phyloP scores from a whole-genome alignment of 2,888 invertebrate genomes.

The Tridacna gigas region DNA sequence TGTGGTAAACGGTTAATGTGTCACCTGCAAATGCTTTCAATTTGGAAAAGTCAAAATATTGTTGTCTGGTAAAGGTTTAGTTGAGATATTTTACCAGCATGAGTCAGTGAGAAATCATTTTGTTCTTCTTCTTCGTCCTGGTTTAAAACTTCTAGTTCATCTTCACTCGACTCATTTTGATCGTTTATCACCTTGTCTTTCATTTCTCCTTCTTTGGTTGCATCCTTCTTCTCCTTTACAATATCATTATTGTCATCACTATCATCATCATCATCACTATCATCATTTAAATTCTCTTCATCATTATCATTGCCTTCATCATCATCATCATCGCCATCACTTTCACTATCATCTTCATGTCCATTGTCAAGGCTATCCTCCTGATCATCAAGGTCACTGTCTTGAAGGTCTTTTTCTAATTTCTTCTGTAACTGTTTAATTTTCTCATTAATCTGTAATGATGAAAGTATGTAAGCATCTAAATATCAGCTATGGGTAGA shows the following conservation, averaged over 20 bases:
- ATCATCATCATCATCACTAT: conserved; percentile 21
- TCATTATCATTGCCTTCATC: conserved; percentile 6
- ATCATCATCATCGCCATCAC: conserved; percentile 16
- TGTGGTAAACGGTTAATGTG: too few relatives aligned
- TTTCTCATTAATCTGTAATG: not conserved
- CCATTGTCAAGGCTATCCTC: conserved; percentile 42
- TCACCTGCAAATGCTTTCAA: too few relatives aligned
- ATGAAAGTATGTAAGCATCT: not conserved
- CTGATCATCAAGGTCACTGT: conserved; percentile 23
- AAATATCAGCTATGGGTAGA: too few relatives aligned
- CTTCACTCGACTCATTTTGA: conserved; percentile 12
- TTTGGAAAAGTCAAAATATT: too few relatives aligned
- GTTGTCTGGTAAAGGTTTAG: too few relatives aligned
- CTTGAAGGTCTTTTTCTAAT: conserved; percentile 4
- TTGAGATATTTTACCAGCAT: not conserved
- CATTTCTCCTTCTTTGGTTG: not conserved
- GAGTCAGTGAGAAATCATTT: conserved; percentile 1
- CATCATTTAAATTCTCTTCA: not conserved
- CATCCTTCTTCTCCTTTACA: conserved; percentile 22
- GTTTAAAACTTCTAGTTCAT: not conserved
- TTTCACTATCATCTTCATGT: conserved; percentile 29
- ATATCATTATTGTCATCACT: conserved; percentile 20
- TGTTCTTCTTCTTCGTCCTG: conserved; percentile 6
- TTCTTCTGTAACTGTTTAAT: conserved; percentile 11
- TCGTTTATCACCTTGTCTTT: not conserved